A percentile compares a stretch with the other conserved stretches of the same genome.
These are phyloP conservation scores for Lamellibrachia satsuma DNA, from an alignment of 2,888 invertebrate genomes.

Conservation along the genomic window DNA sequence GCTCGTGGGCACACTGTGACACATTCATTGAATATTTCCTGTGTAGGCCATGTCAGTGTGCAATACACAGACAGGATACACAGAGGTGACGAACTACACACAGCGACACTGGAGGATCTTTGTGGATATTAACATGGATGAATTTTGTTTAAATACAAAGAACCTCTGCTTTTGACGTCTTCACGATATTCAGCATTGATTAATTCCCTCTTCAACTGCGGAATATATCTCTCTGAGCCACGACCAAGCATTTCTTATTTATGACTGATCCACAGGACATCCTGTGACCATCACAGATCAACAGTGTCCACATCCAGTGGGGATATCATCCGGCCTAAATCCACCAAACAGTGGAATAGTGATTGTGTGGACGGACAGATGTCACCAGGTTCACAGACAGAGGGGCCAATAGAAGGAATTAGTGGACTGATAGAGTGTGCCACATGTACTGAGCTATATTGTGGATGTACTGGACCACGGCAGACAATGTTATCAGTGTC, in stretches of 20 bases:
- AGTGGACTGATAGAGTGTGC: background rate
- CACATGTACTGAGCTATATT: background rate
- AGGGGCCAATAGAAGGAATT: background rate
- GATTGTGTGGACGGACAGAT: background rate
- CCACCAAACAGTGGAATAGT: background rate
- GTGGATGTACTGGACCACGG: background rate
- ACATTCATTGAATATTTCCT: constrained; percentile 17
- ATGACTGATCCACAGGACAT: background rate
- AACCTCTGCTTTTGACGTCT: background rate
- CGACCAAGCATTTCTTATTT: background rate
- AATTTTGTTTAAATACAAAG: background rate
- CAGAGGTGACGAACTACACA: background rate
- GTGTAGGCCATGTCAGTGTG: background rate
- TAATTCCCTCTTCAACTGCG: background rate
- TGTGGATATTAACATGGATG: background rate
- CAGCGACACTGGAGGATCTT: background rate
- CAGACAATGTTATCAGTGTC: background rate
- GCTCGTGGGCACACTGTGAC: constrained; percentile 2
- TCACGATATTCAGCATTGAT: too few species aligned
- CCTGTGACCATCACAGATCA: background rate
- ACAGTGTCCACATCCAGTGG: background rate
- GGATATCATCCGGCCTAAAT: background rate
- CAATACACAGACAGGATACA: background rate
- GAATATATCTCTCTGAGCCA: background rate
- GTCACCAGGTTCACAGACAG: background rate